Evolutionary conservation across 2,113 vertebrate genomes (phyloP), one percentile per base, ranked within the genome.

Genomic region (Dipodomys ordii): DNA sequence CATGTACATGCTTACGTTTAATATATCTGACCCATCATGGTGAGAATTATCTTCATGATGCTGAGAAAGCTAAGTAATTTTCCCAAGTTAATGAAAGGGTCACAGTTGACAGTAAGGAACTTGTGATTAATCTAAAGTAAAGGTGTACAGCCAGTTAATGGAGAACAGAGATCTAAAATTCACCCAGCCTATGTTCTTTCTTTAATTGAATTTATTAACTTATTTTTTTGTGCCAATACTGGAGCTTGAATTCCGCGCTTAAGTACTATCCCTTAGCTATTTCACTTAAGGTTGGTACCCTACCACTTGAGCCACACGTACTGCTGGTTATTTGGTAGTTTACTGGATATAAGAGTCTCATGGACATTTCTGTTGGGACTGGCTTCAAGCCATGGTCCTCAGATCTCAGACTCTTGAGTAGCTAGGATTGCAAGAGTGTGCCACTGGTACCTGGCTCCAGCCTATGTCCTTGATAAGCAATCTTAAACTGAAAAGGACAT

Each of bases 41-140:
- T 7, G 18, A 57, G 25, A 65, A 73, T 79, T 35, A 8, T 27
- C 13, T 84, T 82, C 57, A 60, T 60, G 46, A 28, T 18, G 11
- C 5, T 0, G 69, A 71, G 13, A 30, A 94, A 95, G 90, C 82
- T 23, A 35, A 84, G 81, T 69, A 12, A 78, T 77, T 72, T 92
- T 44, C 60, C 72, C n/a, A 83, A 93, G 82, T 73, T 71, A 73
- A 71, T 32, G 25, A 89, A 72, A 1, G 10, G 13, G 18, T 94
- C 67, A 88, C 1, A 0, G 32, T 77, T 82, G 39, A 72, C 91
- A 62, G 77, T 64, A 94, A 72, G 53, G 1, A 6, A 76, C 85
- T 64, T 95, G 30, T 27, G 46, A 81, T 73, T 78, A 44, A 15
- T 15, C 35, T 25, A 9, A 13, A 9, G 6, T n/a, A 10, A 19